These are phyloP conservation scores for Phocoena sinus DNA, from an alignment of 2,113 vertebrate genomes.

Conservation along the genomic window DNA sequence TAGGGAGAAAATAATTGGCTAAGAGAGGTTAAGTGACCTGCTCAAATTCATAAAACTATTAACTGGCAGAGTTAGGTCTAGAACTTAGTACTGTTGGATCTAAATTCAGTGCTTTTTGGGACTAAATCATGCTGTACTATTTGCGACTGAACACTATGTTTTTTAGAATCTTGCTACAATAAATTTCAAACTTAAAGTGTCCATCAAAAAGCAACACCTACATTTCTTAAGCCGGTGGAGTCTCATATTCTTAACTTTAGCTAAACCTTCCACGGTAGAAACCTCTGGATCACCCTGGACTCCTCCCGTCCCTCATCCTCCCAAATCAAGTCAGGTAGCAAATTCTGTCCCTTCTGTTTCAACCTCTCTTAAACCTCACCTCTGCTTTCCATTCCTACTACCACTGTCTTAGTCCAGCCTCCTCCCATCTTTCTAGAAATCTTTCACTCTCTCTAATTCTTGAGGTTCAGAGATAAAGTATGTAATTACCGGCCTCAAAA, in stretches of 20 bases:
- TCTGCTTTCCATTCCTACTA: background rate
- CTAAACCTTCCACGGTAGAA: background rate
- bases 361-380: background rate
- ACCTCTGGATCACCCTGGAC: background rate
- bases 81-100: background rate
- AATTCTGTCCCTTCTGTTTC: background rate
- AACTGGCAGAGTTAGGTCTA: background rate
- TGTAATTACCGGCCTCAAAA: background rate
- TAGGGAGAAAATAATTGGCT: background rate
- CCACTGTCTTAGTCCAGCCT: background rate
- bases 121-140: background rate
- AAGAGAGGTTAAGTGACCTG: background rate
- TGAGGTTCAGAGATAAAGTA: background rate
- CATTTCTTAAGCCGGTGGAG: background rate
- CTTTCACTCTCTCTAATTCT: background rate
- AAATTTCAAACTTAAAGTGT: background rate
- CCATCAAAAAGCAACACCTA: background rate
- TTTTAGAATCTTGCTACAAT: background rate
- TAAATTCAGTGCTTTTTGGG: background rate
- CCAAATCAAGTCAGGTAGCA: background rate
- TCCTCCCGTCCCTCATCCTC: background rate
- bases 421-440: background rate
- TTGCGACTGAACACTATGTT: background rate
- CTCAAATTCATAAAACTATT: background rate
- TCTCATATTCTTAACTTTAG: background rate